Conservation (phyloP, 2,113 vertebrate species). For the Sorex fumeus region DNA sequence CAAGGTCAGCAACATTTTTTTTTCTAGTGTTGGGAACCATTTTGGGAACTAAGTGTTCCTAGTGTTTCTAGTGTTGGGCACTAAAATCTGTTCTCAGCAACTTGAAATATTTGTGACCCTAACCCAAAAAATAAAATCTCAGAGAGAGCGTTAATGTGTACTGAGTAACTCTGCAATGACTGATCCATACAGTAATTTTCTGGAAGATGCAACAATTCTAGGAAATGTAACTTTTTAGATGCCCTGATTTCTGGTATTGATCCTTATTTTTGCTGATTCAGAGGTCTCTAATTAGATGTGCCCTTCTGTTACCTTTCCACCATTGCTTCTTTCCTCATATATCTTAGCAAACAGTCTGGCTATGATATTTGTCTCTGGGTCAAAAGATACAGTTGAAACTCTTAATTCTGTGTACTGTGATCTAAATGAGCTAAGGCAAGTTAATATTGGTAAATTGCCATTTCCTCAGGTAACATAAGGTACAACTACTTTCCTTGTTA, state of each 20-base stretch:
- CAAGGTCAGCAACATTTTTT: neutral
- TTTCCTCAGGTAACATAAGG: neutral
- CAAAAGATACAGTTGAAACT: neutral
- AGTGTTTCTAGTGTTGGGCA: no score
- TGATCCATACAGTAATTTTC: neutral
- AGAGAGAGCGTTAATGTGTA: neutral
- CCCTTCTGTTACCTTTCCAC: neutral
- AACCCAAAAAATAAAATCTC: neutral
- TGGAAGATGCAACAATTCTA: neutral
- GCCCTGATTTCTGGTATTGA: neutral
- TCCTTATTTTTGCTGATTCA: neutral
- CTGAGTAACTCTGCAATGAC: neutral
- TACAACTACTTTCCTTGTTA: neutral
- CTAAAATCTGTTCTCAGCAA: neutral
- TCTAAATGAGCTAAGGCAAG: conserved; percentile 7
- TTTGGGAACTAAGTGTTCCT: no score
- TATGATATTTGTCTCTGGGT: neutral
- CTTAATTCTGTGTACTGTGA: neutral
- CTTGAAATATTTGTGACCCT: conserved; percentile 37
- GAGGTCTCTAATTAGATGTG: neutral
- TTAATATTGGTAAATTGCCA: neutral
- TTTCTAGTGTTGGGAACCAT: no score
- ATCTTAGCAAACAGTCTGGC: neutral
- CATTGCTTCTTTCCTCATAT: neutral
- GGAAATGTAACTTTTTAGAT: neutral